Evolutionary conservation across 2,888 invertebrate species (phyloP).

Genomic region (Tachina lurida): DNA sequence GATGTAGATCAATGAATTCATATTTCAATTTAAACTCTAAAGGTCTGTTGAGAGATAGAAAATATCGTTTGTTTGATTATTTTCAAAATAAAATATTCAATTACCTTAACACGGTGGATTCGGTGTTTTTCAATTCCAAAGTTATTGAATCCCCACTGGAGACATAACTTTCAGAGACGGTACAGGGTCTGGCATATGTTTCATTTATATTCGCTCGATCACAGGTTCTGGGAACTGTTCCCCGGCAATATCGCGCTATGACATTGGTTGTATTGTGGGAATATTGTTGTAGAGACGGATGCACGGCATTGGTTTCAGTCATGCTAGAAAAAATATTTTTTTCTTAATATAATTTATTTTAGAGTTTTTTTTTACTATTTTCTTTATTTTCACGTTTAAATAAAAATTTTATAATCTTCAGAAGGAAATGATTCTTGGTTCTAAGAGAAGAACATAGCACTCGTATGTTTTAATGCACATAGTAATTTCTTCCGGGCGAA

Average conservation of each 20-base stretch:
- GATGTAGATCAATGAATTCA: conserved; percentile 94
- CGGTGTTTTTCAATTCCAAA: conserved; percentile 89
- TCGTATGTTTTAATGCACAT: too few relatives aligned
- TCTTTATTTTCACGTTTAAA: too few relatives aligned
- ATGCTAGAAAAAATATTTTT: conserved; percentile 76
- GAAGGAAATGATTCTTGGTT: too few relatives aligned
- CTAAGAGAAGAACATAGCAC: too few relatives aligned
- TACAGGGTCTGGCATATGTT: conserved; percentile 88
- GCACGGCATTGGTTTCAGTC: conserved; percentile 71
- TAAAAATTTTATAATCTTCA: too few relatives aligned
- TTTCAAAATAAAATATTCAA: background rate
- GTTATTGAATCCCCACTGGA: conserved; percentile 92
- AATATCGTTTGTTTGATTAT: background rate
- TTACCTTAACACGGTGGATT: conserved; percentile 93
- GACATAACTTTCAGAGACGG: conserved; percentile 91
- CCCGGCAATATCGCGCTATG: conserved; percentile 91
- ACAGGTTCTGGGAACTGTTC: conserved; percentile 91
- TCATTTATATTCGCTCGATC: conserved; percentile 89
- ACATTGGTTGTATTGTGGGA: conserved; percentile 88
- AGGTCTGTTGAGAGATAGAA: conserved; percentile 85
- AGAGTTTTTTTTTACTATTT: too few relatives aligned
- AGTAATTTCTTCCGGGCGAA: too few relatives aligned
- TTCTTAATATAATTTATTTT: too few relatives aligned
- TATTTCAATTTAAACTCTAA: conserved; percentile 93
- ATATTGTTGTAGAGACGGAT: conserved; percentile 83